A percentile compares a stretch with the other conserved stretches of the same genome.
Conservation (phyloP, 2,797 vertebrate genomes). For the Coregonus suidteri region DNA sequence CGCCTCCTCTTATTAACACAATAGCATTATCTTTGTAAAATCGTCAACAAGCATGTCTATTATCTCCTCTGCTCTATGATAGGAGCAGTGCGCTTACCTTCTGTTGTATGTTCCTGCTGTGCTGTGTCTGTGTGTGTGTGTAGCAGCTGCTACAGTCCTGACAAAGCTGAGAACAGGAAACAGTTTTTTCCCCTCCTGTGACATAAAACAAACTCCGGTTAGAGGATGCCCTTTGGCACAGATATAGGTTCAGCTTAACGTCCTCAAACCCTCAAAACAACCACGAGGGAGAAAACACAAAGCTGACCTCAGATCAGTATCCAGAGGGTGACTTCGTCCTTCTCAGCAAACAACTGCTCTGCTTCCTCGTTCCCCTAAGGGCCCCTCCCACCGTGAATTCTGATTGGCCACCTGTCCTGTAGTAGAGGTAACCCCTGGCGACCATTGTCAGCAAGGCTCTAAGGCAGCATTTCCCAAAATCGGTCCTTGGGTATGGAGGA, state of each 20-base stretch:
- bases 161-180: constrained; percentile 52
- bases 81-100: constrained; percentile 62
- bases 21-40: not conserved
- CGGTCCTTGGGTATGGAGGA: constrained; percentile 53
- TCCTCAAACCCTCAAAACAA: not conserved
- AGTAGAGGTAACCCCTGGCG: constrained; percentile 71
- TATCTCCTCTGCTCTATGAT: constrained; percentile 13
- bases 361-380: constrained; percentile 54
- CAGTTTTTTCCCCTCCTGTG: constrained; percentile 51
- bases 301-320: constrained; percentile 40
- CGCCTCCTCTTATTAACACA: not conserved
- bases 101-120: constrained; percentile 37
- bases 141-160: constrained; percentile 47
- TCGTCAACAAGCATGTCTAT: not conserved
- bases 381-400: constrained; percentile 41
- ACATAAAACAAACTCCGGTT: constrained; percentile 19
- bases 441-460: constrained; percentile 68
- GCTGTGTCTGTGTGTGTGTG: constrained; percentile 24
- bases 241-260: constrained; percentile 53
- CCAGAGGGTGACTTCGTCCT: constrained; percentile 12
- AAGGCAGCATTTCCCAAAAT: constrained; percentile 59
- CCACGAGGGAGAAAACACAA: not conserved
- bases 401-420: constrained; percentile 77
- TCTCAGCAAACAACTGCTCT: constrained; percentile 46
- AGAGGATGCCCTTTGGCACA: constrained; percentile 42